Evolutionary conservation across 2,113 vertebrate genomes (phyloP).

Genomic region (Percopsis transmontana): DNA sequence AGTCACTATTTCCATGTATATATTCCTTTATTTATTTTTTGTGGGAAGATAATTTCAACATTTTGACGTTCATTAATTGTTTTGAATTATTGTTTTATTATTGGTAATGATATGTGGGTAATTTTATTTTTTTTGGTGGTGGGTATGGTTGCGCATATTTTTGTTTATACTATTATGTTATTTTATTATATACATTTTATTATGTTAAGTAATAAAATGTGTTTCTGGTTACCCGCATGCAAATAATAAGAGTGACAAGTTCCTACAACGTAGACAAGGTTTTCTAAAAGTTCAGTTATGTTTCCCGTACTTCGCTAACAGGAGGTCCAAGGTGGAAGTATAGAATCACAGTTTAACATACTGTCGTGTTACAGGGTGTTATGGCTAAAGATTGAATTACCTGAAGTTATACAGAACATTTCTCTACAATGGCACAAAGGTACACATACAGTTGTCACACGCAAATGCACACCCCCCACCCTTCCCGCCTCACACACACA

Average conservation of each 20-base stretch:
- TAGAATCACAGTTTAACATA: slow-evolving; percentile 44
- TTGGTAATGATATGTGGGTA: too few relatives aligned
- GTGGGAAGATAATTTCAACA: too few relatives aligned
- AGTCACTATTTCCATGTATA: slow-evolving; percentile 16
- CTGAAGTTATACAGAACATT: slow-evolving; percentile 45
- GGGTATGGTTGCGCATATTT: too few relatives aligned
- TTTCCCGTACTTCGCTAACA: slow-evolving; percentile 4
- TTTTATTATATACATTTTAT: too few relatives aligned
- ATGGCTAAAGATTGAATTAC: slow-evolving; percentile 50
- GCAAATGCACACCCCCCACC: slow-evolving; percentile 17
- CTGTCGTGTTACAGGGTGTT: slow-evolving; percentile 19
- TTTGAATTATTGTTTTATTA: background rate
- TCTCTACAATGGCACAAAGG: slow-evolving; percentile 33
- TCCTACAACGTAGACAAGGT: background rate
- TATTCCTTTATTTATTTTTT: slow-evolving; percentile 15
- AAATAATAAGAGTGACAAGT: too few relatives aligned
- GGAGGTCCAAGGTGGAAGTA: slow-evolving; percentile 29
- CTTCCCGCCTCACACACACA: background rate
- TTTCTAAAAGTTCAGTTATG: slow-evolving; percentile 7
- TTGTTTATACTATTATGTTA: background rate
- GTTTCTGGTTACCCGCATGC: background rate
- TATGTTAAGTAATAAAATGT: slow-evolving; percentile 8
- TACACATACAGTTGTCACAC: background rate
- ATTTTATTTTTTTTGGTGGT: too few relatives aligned
- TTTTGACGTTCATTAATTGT: too few relatives aligned